Conservation (phyloP, 2,113 vertebrate genomes). For the Misgurnus mizolepis region DNA sequence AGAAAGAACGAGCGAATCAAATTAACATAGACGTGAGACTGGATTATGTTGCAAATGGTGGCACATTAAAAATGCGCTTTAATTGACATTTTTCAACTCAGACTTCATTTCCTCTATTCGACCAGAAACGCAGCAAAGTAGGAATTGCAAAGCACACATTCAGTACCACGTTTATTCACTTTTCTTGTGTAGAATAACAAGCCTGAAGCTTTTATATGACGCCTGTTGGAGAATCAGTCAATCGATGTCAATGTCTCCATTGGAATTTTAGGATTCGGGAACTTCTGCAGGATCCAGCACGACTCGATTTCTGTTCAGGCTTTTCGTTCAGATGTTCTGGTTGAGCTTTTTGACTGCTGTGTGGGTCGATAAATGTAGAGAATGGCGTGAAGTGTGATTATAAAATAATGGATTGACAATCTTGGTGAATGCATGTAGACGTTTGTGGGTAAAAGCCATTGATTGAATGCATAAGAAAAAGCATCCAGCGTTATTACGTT, state of each 20-base stretch:
- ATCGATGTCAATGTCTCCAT: slow-evolving; percentile 8
- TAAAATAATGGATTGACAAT: slow-evolving; percentile 13
- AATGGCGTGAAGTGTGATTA: slow-evolving; percentile 1
- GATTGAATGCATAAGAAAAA: no score
- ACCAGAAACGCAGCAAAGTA: background rate
- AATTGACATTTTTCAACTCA: background rate
- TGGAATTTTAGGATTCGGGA: background rate
- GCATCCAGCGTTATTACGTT: background rate
- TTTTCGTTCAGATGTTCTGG: background rate
- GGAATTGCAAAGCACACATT: background rate
- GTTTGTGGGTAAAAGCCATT: background rate
- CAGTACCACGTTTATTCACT: background rate
- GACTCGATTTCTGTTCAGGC: background rate
- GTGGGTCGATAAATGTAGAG: slow-evolving; percentile 2
- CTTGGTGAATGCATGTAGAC: slow-evolving; percentile 8
- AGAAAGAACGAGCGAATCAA: background rate
- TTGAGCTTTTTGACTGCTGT: background rate
- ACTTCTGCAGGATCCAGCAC: background rate
- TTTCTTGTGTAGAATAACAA: background rate
- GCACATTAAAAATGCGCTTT: background rate
- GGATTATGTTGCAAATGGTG: background rate
- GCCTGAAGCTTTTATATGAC: background rate
- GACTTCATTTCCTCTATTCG: background rate
- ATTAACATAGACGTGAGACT: background rate
- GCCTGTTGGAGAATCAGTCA: background rate